Base-by-base conservation (phyloP, 2,888 invertebrate species). In the Drosophila meridionalis region DNA sequence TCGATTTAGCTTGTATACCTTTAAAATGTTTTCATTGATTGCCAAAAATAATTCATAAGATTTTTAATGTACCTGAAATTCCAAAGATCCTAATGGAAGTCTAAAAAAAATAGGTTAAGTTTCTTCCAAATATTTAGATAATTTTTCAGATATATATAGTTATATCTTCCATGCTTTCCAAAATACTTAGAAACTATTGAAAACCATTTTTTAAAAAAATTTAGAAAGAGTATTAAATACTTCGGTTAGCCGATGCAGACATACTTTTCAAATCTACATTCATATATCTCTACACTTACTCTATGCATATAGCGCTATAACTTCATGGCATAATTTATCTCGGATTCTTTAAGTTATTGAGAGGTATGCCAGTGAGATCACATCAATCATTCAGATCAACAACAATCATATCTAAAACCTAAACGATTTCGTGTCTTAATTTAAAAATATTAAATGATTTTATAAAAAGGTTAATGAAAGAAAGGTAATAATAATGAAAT, bases 61-160 rank as follows among this genome's bases (percentile, higher is more conserved):
- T 89, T 87, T 89, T 87, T 81, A 87, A 89, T 26, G 87, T 87
- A 87, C 87, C 87, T 87, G 87, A 87, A 85, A 87, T 89, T 89
- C 78, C 85, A 89, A 72, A 69, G 62, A 82, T 69, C 77, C 82
- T 68, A 76, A 62, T 73, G 78, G 78, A 85, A 87, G 72, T 87
- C 78, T 73, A 77, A 64, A 76, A 58, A 58, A 28, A 78, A 76
- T 89, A 87, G 88, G 62, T 74, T 87, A 87, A 89, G 90, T 34
- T 78, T 71, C 82, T 76, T 69, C 50, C 47, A 73, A 72, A 48
- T 53, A 66, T 71, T 76, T 69, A 75, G 61, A 77, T 61, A 68
- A 72, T 58, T 75, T 71, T 56, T 40, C 30, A 55, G 26, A 42
- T 42, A 56, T 56, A 56, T 40, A 28, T 42, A 9, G 26, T 5